Evolutionary conservation across 2,888 invertebrate genomes (phyloP), one percentile per base, ranked within the genome.

Genomic region (Oligia strigilis): DNA sequence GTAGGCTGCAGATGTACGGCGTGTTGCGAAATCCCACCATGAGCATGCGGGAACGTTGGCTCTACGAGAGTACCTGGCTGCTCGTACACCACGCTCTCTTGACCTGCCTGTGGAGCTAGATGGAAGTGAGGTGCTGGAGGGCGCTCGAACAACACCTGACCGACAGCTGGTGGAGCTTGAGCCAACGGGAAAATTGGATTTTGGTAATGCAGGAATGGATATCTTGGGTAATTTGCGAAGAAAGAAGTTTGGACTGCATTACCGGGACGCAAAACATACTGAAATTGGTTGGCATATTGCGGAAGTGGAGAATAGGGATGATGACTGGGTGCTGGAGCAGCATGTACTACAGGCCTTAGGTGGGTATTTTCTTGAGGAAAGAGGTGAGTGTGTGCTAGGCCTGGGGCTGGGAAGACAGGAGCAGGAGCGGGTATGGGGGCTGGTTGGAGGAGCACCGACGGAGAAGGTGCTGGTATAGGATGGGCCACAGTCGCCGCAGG

Each of bases 201-300:
- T 76, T 94, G 95, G 72, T 94, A 96, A 79, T 95, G 95, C 0
- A 94, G 80, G 11, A 96, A 90, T 0, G 97, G 97, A 88, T 95
- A 96, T 83, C 95, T 93, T 9, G 97, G 97, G 77, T 95, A 97
- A 2, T 95, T 95, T 0, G 97, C 97, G 70, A 97, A 97, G 70
- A 93, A 90, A 4, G 97, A 97, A 6, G 96, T 94, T 82, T 97
- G 97, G 1, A 96, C 92, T 23, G 97, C 95, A 81, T 95, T 95
- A 23, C 97, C 97, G 13, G 96, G 97, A 17, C 96, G 94, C 17
- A 97, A 92, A 1, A 96, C 92, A 81, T 96, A 97, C 0, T 94
- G 95, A 72, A 92, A 92, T 80, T 94, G 95, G 3, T 93, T 92
- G 62, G 94, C 91, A 49, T 92, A 89, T 6, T 92, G 92, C 49